A percentile compares a stretch with the other conserved stretches of the same genome.
Conservation (phyloP, 2,888 invertebrate species). For the Bellardia bayeri region DNA sequence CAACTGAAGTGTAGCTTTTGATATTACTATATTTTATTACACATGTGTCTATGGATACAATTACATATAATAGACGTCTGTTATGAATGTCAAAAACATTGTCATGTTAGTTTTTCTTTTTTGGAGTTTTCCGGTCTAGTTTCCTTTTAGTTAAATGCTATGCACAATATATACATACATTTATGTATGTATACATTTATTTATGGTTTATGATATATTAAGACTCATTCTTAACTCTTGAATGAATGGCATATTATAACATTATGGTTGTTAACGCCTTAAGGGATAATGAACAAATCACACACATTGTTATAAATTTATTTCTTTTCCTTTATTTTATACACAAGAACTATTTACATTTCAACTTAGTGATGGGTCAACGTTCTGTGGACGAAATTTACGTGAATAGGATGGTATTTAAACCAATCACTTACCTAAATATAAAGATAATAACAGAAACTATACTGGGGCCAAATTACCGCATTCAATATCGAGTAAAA, state of each 20-base stretch:
- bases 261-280: constrained; percentile 41
- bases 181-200: not conserved
- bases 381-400: not conserved
- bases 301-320: constrained; percentile 13
- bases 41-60: not conserved
- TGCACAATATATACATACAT: not conserved
- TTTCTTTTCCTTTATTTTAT: constrained; percentile 1
- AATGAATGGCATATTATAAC: constrained; percentile 31
- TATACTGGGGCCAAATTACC: too few relatives aligned
- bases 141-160: not conserved
- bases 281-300: constrained; percentile 52
- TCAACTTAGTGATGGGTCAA: not conserved
- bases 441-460: too few relatives aligned
- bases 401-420: too few relatives aligned
- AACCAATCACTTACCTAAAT: too few relatives aligned
- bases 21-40: not conserved
- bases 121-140: not conserved
- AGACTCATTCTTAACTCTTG: constrained; percentile 50
- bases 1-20: not conserved
- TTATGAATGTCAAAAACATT: constrained; percentile 44
- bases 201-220: constrained; percentile 30
- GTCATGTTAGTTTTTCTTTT: constrained; percentile 17
- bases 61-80: constrained; percentile 4
- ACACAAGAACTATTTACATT: not conserved
- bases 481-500: too few relatives aligned